Base-by-base conservation (phyloP, 2,797 vertebrate species). In the Somateria mollissima region DNA sequence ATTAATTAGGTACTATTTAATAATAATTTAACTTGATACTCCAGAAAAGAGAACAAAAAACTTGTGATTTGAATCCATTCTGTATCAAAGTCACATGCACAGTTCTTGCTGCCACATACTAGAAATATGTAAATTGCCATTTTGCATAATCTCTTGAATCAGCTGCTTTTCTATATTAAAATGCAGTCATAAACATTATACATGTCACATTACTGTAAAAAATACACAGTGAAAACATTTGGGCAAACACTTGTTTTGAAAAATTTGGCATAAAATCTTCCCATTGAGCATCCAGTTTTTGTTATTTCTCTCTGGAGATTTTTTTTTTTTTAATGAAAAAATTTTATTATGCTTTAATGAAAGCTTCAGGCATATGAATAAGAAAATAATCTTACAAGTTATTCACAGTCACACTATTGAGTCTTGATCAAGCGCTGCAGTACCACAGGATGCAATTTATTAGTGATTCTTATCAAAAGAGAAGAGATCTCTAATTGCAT, bases 401-500 rank as follows among this genome's bases (percentile, higher is more conserved):
- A 89, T 92, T 94, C 82, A 89, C 39, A 83, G 76, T 67, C 83
- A 90, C 11, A 34, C 28, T 75, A 74, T 72, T 89, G 57, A 77
- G 8, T 54, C 15, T 27, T 73, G n/a, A 84, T 64, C 37, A 87
- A 64, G 32, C 76, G 45, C 28, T 71, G 64, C 69, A 80, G 32
- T n/a, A 77, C 14, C 39, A 79, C 89, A 89, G 17, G 49, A 92
- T 71, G 65, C 24, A 71, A 72, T 87, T 70, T 83, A 91, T 61
- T 87, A 85, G 85, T 34, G 65, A 85, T 85, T 67, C 53, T 83
- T 89, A 89, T 89, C 30, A 70, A 94, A 91, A 64, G 57, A 73
- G 27, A 83, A 28, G 73, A 53, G 61, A 67, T 80, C 77, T 37
- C 47, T 91, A 76, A 84, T 85, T 32, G 67, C 61, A 71, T 34